These are phyloP conservation scores for Bubalus kerabau DNA, from an alignment of 2,113 vertebrate genomes.

Conservation along the genomic window DNA sequence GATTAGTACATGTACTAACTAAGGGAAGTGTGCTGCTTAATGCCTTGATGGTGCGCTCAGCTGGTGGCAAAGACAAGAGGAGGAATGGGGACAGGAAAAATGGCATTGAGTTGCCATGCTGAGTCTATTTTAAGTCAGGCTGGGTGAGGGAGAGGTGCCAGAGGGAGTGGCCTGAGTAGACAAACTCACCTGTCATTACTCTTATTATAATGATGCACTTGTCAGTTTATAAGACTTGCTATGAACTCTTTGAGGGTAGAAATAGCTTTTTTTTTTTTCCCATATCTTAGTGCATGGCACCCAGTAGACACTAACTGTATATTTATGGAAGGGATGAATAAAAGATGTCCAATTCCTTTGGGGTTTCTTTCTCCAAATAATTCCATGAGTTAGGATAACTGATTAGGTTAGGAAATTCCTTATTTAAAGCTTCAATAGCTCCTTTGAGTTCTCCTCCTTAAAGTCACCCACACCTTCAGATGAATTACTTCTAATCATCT, in stretches of 20 bases:
- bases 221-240: neutral
- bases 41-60: neutral
- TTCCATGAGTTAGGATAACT: neutral
- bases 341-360: neutral
- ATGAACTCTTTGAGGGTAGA: neutral
- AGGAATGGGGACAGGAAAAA: neutral
- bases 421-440: neutral
- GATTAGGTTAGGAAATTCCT: neutral
- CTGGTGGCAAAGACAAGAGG: neutral
- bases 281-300: neutral
- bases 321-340: neutral
- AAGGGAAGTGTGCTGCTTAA: neutral
- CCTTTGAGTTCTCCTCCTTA: neutral
- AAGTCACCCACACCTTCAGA: neutral
- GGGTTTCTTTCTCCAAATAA: neutral
- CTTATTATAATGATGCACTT: neutral
- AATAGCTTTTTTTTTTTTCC: neutral
- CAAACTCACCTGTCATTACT: neutral
- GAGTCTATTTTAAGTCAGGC: neutral
- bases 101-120: accelerated
- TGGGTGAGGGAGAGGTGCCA: neutral
- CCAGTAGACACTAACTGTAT: neutral
- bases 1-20: neutral
- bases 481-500: neutral
- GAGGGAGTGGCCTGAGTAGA: neutral